phyloP scores from a whole-genome alignment of 2,113 vertebrate genomes.

The Andinoacara biseriatus region DNA sequence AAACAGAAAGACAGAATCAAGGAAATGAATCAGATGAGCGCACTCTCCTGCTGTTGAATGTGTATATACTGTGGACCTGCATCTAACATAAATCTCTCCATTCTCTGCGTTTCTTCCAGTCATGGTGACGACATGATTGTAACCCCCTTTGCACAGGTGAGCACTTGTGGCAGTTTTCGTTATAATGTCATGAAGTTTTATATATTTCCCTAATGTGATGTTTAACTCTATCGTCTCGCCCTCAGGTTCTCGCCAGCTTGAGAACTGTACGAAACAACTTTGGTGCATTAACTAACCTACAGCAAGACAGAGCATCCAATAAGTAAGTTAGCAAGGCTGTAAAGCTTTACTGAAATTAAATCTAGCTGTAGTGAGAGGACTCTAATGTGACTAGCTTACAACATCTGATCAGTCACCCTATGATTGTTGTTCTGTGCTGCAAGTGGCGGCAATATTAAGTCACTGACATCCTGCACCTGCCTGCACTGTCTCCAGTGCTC shows the following conservation, averaged over 20 bases:
- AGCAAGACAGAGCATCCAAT: conserved; percentile 92
- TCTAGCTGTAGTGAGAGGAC: neutral
- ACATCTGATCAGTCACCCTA: neutral
- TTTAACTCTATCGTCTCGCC: neutral
- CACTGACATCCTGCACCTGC: neutral
- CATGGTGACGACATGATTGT: conserved; percentile 99
- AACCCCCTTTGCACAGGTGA: conserved; percentile 99
- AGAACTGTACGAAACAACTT: conserved; percentile 99
- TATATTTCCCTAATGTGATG: neutral
- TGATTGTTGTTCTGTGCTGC: neutral
- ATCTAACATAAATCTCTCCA: neutral
- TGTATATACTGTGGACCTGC: neutral
- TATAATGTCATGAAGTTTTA: neutral
- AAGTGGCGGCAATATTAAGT: neutral
- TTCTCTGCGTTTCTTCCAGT: conserved; percentile 81
- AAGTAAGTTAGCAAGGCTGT: conserved; percentile 88
- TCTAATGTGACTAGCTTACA: neutral
- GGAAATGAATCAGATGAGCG: conserved; percentile 34
- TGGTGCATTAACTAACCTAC: conserved; percentile 96
- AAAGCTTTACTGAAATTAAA: neutral
- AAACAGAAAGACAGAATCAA: conserved; percentile 8
- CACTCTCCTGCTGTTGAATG: conserved; percentile 15
- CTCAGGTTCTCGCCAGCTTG: conserved; percentile 95
- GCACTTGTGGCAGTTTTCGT: conserved; percentile 17
- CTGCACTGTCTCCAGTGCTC: neutral